Percentiles rank a stretch among this genome's conserved stretches.
phyloP scores from a whole-genome alignment of 2,113 vertebrate species.

The Ramphastos sulfuratus region DNA sequence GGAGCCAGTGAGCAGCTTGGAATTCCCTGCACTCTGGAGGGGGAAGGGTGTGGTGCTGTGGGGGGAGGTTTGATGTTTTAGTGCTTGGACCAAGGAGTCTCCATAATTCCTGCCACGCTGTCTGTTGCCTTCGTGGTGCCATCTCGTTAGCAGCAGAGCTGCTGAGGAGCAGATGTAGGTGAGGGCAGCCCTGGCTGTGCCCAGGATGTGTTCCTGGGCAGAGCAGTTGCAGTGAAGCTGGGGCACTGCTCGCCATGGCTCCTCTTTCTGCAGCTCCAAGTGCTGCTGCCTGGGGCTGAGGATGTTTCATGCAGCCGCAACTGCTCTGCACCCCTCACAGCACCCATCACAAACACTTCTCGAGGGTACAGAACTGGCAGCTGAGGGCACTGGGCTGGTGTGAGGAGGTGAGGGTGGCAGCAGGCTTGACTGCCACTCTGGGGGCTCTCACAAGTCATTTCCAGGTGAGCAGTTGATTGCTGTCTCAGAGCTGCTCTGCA shows the following conservation, averaged over 20 bases:
- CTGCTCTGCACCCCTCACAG: background rate
- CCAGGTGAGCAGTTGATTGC: background rate
- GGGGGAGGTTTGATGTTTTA: background rate
- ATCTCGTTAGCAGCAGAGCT: background rate
- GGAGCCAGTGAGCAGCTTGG: background rate
- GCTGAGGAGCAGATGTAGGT: background rate
- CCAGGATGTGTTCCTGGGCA: background rate
- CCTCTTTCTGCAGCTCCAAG: background rate
- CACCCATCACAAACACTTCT: background rate
- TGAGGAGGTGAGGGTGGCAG: background rate
- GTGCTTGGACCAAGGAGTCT: background rate
- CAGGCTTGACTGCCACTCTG: background rate
- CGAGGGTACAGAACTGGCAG: background rate
- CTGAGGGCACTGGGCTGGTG: background rate
- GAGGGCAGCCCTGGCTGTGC: background rate
- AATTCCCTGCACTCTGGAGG: background rate
- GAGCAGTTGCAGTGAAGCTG: constrained; percentile 1
- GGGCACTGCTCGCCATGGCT: background rate
- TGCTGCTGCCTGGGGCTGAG: background rate
- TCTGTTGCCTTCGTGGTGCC: background rate
- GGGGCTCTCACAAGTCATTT: background rate
- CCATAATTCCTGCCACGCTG: background rate
- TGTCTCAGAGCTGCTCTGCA: background rate
- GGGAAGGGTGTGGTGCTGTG: background rate
- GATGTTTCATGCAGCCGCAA: background rate